A percentile compares a stretch with the other conserved stretches of the same genome.
Conservation (phyloP, 2,113 vertebrate genomes). For the Acanthisitta chloris region DNA sequence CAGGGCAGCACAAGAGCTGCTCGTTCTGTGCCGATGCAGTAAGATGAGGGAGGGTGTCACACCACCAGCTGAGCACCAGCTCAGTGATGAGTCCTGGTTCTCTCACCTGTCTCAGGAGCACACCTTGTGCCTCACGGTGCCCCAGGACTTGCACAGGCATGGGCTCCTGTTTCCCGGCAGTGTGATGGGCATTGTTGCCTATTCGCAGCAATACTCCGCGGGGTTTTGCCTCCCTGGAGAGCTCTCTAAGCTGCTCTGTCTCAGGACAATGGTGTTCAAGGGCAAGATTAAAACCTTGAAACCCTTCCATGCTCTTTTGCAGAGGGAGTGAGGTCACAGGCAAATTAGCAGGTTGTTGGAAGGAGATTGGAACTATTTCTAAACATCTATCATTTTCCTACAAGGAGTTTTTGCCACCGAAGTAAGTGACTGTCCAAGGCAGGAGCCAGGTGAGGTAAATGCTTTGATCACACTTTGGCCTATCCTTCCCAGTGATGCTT, state of each 20-base stretch:
- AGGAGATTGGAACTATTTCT: background rate
- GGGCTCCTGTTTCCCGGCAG: background rate
- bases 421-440: background rate
- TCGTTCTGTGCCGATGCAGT: background rate
- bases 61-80: accelerated
- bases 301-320: background rate
- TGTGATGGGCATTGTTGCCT: background rate
- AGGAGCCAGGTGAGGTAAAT: background rate
- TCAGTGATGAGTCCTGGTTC: background rate
- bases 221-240: background rate
- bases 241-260: background rate
- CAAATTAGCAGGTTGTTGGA: background rate
- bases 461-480: background rate
- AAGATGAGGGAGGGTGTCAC: background rate
- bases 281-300: background rate
- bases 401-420: background rate
- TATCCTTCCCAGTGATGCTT: background rate
- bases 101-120: background rate
- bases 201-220: background rate
- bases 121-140: accelerated
- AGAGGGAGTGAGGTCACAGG: background rate
- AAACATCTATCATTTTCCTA: background rate
- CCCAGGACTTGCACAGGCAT: accelerated
- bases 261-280: background rate
- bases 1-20: background rate